Evolutionary conservation across 2,888 invertebrate genomes (phyloP), one percentile per base, ranked within the genome.

Genomic region (Peribatodes rhomboidaria): DNA sequence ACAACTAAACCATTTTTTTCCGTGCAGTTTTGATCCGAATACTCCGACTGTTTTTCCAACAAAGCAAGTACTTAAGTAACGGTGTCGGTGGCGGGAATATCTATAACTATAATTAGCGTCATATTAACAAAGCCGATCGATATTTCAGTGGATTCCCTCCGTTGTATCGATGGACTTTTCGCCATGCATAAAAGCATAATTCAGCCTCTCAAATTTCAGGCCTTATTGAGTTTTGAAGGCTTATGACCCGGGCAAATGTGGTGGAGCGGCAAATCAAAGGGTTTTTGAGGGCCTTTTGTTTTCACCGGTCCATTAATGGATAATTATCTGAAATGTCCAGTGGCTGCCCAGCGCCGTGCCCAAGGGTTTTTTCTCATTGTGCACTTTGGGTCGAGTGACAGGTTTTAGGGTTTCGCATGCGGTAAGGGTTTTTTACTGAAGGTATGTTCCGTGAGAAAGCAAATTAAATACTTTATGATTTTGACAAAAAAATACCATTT

Each of bases 201-300:
- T 72, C 66, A 73, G 73, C 73, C 78, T 81, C 83, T 85, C 77
- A 79, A 84, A 87, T 87, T 90, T 88, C 79, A 89, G 82, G 87
- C 85, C 82, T 81, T 87, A 84, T 86, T 90, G 85, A 84, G 85
- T 85, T 84, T 80, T 82, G 75, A 78, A 80, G 77, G 83, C 86
- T 37, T 88, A 84, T 87, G 87, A 88, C 86, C 87, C 87, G 82
- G 79, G 80, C 82, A 88, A 89, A 89, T 83, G 87, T 86, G 88
- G 73, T 88, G 85, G 83, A 87, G 88, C 89, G 92, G 92, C 89
- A 92, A 88, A 87, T 89, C 92, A 92, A 92, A 92, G 91, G 90
- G 79, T 83, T 86, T 89, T 87, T 85, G 80, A 81, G 84, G 84
- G 79, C 79, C 84, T 83, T 85, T 87, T 86, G 85, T 83, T 87